A percentile compares a stretch with the other conserved stretches of the same genome.
Evolutionary conservation across 53 echinoderm and acorn worm species (phyloP).

Genomic region (Mesocentrotus franciscanus): DNA sequence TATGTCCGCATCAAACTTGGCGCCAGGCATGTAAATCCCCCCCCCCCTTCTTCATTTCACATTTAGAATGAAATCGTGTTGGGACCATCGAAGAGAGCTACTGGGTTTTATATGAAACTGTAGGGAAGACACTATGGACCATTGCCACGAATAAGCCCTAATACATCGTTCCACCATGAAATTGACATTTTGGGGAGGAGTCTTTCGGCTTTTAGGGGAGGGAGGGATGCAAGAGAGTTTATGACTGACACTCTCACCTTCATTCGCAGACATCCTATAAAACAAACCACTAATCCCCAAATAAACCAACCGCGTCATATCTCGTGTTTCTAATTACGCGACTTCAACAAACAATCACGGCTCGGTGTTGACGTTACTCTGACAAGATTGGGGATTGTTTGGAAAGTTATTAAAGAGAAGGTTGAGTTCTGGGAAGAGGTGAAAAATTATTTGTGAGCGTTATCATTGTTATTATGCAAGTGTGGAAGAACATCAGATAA

Average conservation of each 20-base stretch:
- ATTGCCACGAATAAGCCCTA: too few relatives aligned
- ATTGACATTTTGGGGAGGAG: too few relatives aligned
- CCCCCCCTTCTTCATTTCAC: not conserved
- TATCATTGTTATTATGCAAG: too few relatives aligned
- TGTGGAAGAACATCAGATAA: too few relatives aligned
- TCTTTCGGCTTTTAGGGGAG: not conserved
- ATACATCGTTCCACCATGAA: too few relatives aligned
- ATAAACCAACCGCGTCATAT: slow-evolving; percentile 15
- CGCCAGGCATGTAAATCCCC: not conserved
- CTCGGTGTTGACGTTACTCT: not conserved
- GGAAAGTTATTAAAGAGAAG: slow-evolving; percentile 1
- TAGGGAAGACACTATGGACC: too few relatives aligned
- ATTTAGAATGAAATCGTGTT: not conserved
- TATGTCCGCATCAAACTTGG: not conserved
- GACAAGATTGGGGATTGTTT: not conserved
- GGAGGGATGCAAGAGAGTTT: not conserved
- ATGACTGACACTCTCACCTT: not conserved
- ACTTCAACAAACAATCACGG: not conserved
- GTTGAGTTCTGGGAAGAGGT: too few relatives aligned
- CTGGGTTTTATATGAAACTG: too few relatives aligned
- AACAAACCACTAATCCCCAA: slow-evolving; percentile 29
- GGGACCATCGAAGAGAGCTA: too few relatives aligned
- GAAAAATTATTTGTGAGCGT: too few relatives aligned
- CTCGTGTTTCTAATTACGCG: slow-evolving; percentile 36
- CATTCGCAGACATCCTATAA: not conserved